Percentiles rank a stretch among this genome's conserved stretches.
These are phyloP conservation scores for Ptychodera flava DNA, from an alignment of 35 echinoderm and acorn worm species.

Conservation along the genomic window DNA sequence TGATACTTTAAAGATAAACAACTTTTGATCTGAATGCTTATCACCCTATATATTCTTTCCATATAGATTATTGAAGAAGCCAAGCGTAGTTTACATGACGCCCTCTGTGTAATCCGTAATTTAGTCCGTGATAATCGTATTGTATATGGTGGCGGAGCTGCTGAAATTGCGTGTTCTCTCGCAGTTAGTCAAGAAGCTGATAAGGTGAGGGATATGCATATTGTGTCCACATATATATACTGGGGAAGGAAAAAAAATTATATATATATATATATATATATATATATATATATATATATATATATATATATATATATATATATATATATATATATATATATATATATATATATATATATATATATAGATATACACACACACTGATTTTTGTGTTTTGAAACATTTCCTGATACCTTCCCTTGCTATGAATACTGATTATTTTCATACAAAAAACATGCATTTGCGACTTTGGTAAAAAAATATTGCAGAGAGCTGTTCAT, in stretches of 20 bases:
- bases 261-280: background rate
- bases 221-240: background rate
- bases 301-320: background rate
- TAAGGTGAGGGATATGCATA: conserved; percentile 39
- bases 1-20: no score
- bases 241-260: no score
- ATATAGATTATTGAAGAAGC: conserved; percentile 94
- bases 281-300: background rate
- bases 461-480: no score
- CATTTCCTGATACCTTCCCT: no score
- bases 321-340: background rate
- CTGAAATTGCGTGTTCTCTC: conserved; percentile 81
- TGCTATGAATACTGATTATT: no score
- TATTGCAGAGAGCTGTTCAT: no score
- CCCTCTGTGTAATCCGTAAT: conserved; percentile 91
- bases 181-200: conserved; percentile 95
- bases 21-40: no score
- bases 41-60: no score
- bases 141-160: conserved; percentile 89
- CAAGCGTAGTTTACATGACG: conserved; percentile 90
- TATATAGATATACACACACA: background rate
- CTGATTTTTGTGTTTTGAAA: no score
- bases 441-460: no score
- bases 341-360: background rate
- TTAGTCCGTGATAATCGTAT: conserved; percentile 69